phyloP scores from a whole-genome alignment of 2,113 vertebrate genomes.

The Istiophorus platypterus region DNA sequence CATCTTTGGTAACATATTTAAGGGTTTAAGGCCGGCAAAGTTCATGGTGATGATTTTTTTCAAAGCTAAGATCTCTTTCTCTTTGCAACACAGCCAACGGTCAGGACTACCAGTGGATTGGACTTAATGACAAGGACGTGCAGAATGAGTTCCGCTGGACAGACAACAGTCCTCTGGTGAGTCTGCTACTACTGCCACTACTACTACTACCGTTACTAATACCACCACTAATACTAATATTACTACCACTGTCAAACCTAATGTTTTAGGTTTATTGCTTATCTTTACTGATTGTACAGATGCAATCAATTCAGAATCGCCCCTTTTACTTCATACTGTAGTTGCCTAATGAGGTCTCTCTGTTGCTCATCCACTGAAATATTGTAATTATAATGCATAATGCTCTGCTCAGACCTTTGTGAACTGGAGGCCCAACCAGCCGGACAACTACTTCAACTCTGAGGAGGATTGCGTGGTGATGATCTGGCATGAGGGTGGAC shows the following conservation, averaged over 20 bases:
- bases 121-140: slow-evolving; percentile 91
- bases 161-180: slow-evolving; percentile 91
- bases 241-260: background rate
- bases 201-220: background rate
- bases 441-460: slow-evolving; percentile 92
- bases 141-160: slow-evolving; percentile 96
- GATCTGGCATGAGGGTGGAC: slow-evolving; percentile 93
- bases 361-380: background rate
- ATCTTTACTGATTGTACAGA: background rate
- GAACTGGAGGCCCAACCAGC: slow-evolving; percentile 96
- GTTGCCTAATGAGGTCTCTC: background rate
- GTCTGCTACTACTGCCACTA: slow-evolving; percentile 35
- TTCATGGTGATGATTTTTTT: background rate
- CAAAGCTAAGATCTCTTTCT: slow-evolving; percentile 7
- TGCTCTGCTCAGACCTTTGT: slow-evolving; percentile 85
- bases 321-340: background rate
- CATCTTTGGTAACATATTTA: background rate
- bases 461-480: slow-evolving; percentile 96
- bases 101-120: slow-evolving; percentile 96
- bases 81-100: slow-evolving; percentile 83
- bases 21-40: background rate
- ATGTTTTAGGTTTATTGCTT: background rate
- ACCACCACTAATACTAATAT: background rate
- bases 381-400: background rate
- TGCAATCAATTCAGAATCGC: too few species aligned